Conservation (phyloP, 2,797 vertebrate species). For the Arctocebus calabarensis region DNA sequence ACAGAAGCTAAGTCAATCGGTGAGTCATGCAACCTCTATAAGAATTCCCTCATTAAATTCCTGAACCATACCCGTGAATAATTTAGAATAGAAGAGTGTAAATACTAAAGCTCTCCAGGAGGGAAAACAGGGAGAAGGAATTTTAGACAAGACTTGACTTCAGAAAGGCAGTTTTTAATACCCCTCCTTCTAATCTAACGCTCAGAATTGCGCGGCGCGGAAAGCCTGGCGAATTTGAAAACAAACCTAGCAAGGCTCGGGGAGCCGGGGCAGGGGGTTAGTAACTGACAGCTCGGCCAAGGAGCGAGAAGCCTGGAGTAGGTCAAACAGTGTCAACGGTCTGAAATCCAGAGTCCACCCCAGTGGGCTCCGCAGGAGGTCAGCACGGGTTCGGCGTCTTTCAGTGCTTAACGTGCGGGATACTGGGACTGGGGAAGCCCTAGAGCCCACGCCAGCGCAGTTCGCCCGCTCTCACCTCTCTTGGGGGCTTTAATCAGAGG, state of each 20-base stretch:
- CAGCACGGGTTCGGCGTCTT: background rate
- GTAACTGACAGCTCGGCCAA: slow-evolving; percentile 78
- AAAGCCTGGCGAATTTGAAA: slow-evolving; percentile 74
- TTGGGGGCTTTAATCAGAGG: slow-evolving; percentile 86
- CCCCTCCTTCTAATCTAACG: slow-evolving; percentile 58
- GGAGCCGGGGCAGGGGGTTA: background rate
- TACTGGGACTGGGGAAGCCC: background rate
- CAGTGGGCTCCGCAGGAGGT: background rate
- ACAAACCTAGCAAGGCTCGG: slow-evolving; percentile 57
- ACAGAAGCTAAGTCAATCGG: slow-evolving; percentile 36
- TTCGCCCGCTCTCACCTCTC: slow-evolving; percentile 88
- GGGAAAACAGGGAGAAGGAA: background rate
- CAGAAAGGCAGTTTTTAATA: slow-evolving; percentile 40
- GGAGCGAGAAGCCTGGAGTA: slow-evolving; percentile 60
- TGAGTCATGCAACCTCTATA: slow-evolving; percentile 35
- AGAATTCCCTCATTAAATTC: slow-evolving; percentile 52
- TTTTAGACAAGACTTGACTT: slow-evolving; percentile 25
- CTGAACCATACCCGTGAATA: background rate
- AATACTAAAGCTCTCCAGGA: slow-evolving; percentile 4
- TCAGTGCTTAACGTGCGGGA: slow-evolving; percentile 39
- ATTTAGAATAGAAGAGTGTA: background rate
- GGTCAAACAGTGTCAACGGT: slow-evolving; percentile 67
- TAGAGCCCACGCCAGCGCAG: background rate
- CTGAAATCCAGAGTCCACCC: slow-evolving; percentile 38
- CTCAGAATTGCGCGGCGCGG: slow-evolving; percentile 58